Conservation (phyloP, 2,888 invertebrate genomes). For the Idaea aversata region DNA sequence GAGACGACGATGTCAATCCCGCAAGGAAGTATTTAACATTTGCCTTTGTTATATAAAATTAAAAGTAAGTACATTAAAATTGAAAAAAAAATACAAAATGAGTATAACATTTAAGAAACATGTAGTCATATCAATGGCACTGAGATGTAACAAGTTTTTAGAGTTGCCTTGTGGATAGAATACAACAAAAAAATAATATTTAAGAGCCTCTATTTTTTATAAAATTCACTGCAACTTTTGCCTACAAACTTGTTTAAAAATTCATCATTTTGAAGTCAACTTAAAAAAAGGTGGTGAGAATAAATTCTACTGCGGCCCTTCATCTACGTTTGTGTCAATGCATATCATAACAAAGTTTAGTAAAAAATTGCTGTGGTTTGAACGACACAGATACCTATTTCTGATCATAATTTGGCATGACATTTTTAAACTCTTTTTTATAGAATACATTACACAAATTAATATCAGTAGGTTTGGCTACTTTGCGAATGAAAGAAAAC, state of each 20-base stretch:
- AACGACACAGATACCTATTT: neutral
- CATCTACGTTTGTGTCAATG: neutral
- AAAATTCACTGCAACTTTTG: neutral
- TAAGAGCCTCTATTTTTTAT: neutral
- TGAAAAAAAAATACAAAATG: slow-evolving; percentile 30
- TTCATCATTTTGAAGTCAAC: neutral
- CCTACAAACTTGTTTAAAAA: neutral
- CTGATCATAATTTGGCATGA: neutral
- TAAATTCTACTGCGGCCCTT: neutral
- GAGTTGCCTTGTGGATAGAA: neutral
- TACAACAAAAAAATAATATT: neutral
- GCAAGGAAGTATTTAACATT: slow-evolving; percentile 23
- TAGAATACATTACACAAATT: neutral
- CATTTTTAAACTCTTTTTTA: neutral
- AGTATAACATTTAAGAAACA: slow-evolving; percentile 29
- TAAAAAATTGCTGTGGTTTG: neutral
- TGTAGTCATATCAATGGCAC: slow-evolving; percentile 32
- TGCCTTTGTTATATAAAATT: slow-evolving; percentile 14
- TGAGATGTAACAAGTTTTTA: slow-evolving; percentile 22
- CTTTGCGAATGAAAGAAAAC: neutral
- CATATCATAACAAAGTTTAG: neutral
- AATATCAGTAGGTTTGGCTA: neutral
- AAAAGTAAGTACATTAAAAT: slow-evolving; percentile 25
- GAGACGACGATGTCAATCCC: slow-evolving; percentile 24
- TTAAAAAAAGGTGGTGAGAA: neutral